Evolutionary conservation across 1,140 invertebrate genomes (phyloP), one percentile per base, ranked within the genome.

Genomic region (Agraylea sexmaculata): DNA sequence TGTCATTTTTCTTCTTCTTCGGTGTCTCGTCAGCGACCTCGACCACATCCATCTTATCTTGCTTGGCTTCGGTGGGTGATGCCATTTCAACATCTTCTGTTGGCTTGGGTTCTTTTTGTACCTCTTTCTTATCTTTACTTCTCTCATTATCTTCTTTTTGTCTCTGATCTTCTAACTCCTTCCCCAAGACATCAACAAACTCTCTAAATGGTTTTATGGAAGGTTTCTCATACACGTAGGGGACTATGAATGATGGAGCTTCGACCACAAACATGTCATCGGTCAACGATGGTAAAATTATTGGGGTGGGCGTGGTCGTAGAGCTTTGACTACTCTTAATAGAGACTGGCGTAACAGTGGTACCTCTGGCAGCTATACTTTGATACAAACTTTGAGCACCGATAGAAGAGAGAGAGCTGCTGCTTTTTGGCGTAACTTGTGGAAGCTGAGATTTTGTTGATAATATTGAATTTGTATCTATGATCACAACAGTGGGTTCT

Each of bases 201-300:
- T 83, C 75, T 56, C 79, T 83, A 31, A 90, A 69, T 29, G 77
- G 76, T 53, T 81, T 79, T 5, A 83, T 59, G 1, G 85, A 82
- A 3, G 83, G 83, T 59, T 88, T 87, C 61, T 89, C 84, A 58
- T 87, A 89, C n/a, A 91, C 84, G 59, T 89, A 90, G 27, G 87
- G 87, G 47, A 90, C 83, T 54, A 91, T 87, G 54, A 91, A 89
- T 10, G 85, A 89, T 3, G 87, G 87, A 16, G 86, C 86, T 62
- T 91, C 86, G 6, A 90, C 79, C 1, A 89, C 84, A 61, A 82
- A 89, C 79, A 88, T 88, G 51, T 88, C 84, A 56, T 91, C 86
- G 4, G 84, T 87, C 3, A 89, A 64, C 3, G 82, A 78, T 1
- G 84, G 81, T 43, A 86, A 57, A 36, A 85, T 74, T 31, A 70